Evolutionary conservation across 2,888 invertebrate species (phyloP).

Genomic region (Schrankia costaestrigalis): DNA sequence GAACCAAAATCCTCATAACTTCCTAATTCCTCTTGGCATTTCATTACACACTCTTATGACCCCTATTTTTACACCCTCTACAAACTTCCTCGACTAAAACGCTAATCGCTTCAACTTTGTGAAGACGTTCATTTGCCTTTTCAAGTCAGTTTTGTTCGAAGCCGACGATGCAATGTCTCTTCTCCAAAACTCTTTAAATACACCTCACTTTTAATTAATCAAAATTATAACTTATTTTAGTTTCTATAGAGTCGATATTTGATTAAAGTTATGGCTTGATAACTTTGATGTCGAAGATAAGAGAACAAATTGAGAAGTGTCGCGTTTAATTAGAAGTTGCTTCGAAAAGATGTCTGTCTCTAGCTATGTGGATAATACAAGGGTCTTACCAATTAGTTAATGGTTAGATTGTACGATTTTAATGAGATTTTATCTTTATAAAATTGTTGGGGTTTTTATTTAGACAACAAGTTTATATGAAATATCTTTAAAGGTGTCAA

Average conservation of each 20-base stretch:
- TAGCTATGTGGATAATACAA: constrained; percentile 44
- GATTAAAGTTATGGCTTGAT: constrained; percentile 6
- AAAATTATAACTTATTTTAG: constrained; percentile 34
- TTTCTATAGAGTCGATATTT: constrained; percentile 33
- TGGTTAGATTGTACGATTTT: constrained; percentile 64
- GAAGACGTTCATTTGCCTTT: constrained; percentile 68
- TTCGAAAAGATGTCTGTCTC: constrained; percentile 47
- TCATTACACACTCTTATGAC: constrained; percentile 20
- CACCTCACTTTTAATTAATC: constrained; percentile 29
- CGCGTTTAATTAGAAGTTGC: constrained; percentile 61
- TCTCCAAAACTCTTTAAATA: constrained; percentile 48
- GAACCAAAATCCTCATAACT: too few species aligned
- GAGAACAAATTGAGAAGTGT: constrained; percentile 50
- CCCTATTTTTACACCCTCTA: constrained; percentile 30
- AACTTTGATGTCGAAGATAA: constrained; percentile 41
- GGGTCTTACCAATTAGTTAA: constrained; percentile 60
- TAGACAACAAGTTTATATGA: constrained; percentile 13
- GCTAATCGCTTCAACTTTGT: constrained; percentile 63
- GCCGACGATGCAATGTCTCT: constrained; percentile 60
- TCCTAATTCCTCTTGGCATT: too few species aligned
- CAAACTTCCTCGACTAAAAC: constrained; percentile 43
- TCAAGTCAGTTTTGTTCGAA: constrained; percentile 56
- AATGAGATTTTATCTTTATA: constrained; percentile 52
- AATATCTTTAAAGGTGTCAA: constrained; percentile 12
- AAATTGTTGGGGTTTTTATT: constrained; percentile 20